Evolutionary conservation across 2,113 vertebrate species (phyloP).

Genomic region (Plecturocebus donacophilus): DNA sequence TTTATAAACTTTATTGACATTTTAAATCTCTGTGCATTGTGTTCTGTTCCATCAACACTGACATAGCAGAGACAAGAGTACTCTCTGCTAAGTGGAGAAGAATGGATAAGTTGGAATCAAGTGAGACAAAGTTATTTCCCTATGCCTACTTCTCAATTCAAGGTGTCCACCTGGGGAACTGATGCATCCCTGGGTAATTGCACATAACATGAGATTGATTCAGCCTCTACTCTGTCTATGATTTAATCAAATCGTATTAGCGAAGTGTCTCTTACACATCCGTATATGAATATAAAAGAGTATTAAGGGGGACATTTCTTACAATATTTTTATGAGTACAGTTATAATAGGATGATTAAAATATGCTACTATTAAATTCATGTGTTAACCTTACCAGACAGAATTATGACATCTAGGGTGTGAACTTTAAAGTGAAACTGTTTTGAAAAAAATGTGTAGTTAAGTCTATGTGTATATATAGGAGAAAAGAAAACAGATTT

Average conservation of each 20-base stretch:
- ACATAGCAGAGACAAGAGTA: neutral
- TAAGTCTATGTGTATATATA: neutral
- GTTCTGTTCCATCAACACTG: neutral
- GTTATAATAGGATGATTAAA: neutral
- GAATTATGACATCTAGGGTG: constrained; percentile 28
- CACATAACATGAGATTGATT: neutral
- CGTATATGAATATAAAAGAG: neutral
- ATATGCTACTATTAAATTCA: neutral
- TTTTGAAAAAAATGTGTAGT: neutral
- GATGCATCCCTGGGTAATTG: neutral
- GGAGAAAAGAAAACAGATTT: constrained; percentile 7
- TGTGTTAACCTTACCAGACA: neutral
- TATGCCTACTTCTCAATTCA: neutral
- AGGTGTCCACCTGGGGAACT: neutral
- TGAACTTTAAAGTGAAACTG: neutral
- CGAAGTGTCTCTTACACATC: neutral
- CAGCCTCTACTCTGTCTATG: neutral
- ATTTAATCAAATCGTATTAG: neutral
- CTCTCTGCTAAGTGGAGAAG: neutral
- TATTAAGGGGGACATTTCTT: neutral
- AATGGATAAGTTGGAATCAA: neutral
- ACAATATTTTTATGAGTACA: neutral
- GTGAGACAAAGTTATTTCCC: neutral
- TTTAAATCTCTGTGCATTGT: neutral
- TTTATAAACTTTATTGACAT: neutral